Conservation (phyloP, 2,888 invertebrate genomes). For the Scaptomyza cyrtandrae region DNA sequence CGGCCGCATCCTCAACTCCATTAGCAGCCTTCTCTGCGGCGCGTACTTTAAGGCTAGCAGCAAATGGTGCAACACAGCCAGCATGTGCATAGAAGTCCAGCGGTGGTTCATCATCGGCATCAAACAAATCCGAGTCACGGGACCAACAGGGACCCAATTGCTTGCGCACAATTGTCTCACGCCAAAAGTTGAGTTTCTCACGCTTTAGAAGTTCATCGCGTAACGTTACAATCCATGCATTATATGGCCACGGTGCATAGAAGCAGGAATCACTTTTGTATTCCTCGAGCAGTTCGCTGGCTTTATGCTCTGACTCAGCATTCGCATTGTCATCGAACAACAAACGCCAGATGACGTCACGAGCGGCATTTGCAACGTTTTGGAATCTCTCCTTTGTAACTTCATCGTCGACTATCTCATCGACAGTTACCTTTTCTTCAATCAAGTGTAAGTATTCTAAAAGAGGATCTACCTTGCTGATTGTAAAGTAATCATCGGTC, state of each 20-base stretch:
- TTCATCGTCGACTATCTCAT: constrained; percentile 62
- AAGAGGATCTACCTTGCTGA: constrained; percentile 48
- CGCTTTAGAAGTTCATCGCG: constrained; percentile 67
- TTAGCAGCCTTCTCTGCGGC: constrained; percentile 27
- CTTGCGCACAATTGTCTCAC: constrained; percentile 62
- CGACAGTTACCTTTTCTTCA: constrained; percentile 58
- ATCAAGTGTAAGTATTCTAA: constrained; percentile 71
- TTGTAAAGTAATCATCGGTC: constrained; percentile 24
- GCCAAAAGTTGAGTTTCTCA: constrained; percentile 74
- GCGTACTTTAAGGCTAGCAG: constrained; percentile 60
- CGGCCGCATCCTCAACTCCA: constrained; percentile 2
- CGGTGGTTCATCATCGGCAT: constrained; percentile 71
- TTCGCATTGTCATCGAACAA: constrained; percentile 57
- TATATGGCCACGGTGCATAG: constrained; percentile 75
- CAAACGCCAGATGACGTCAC: constrained; percentile 74
- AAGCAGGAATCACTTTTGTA: constrained; percentile 84
- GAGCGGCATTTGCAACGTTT: constrained; percentile 58
- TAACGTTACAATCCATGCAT: constrained; percentile 76
- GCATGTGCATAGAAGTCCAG: constrained; percentile 73
- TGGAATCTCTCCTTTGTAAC: constrained; percentile 62
- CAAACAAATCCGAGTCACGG: constrained; percentile 76
- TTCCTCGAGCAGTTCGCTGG: constrained; percentile 66
- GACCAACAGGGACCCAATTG: constrained; percentile 76
- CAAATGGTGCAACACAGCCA: constrained; percentile 66
- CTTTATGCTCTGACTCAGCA: constrained; percentile 63